These are phyloP conservation scores for Monomorium pharaonis DNA, from an alignment of 1,140 invertebrate genomes.

Conservation along the genomic window DNA sequence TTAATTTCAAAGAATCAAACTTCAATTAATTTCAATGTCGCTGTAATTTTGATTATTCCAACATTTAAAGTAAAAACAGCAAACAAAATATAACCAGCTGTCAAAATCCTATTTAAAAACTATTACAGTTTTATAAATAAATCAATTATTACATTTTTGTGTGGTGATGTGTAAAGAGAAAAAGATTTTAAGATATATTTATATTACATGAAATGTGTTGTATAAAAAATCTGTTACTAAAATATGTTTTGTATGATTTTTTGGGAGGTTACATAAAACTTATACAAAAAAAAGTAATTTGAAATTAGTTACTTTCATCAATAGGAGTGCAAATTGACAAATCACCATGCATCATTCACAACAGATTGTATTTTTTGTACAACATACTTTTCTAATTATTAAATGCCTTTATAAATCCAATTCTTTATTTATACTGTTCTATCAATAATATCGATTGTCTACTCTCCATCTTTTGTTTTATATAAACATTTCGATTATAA, in stretches of 20 bases:
- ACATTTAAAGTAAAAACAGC: neutral
- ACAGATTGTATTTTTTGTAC: constrained; percentile 20
- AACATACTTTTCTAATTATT: constrained; percentile 34
- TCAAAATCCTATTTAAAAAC: neutral
- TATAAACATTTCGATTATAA: neutral
- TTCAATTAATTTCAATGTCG: neutral
- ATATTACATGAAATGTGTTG: neutral
- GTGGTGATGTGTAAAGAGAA: neutral
- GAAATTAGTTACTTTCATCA: constrained; percentile 25
- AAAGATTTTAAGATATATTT: neutral
- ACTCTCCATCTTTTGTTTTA: constrained; percentile 19
- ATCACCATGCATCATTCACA: constrained; percentile 41
- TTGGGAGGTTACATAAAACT: constrained; percentile 35
- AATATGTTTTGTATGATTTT: neutral
- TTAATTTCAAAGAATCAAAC: neutral
- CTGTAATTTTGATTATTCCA: neutral
- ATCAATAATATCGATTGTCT: constrained; percentile 33
- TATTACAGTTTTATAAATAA: neutral
- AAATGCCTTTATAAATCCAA: constrained; percentile 7
- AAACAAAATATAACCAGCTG: neutral
- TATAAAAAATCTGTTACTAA: constrained; percentile 1
- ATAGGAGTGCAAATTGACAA: constrained; percentile 23
- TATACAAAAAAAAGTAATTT: neutral
- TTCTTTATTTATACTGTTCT: constrained; percentile 30
- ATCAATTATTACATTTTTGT: neutral